Base-by-base conservation (phyloP, 2,113 vertebrate genomes). In the Notarius lentiginosus region DNA sequence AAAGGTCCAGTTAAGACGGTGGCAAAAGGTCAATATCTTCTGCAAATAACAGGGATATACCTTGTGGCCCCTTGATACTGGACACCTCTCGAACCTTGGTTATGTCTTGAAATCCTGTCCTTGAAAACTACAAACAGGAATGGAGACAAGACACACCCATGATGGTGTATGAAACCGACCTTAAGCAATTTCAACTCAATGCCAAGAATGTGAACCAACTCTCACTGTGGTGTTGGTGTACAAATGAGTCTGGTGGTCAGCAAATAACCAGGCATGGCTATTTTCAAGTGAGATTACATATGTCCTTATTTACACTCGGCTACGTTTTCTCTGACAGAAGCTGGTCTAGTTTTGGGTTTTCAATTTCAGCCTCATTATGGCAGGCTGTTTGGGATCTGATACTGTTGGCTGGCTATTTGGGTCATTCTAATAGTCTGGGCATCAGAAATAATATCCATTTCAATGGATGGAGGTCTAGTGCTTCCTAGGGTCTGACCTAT, bases 371-470 rank as follows among this genome's bases (percentile, higher is more conserved):
- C 53, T 87, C 68, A 85, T 87, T 82, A 81, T 76, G 82, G 51
- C 82, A 60, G 24, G 30, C 66, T 87, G 68, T 87, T 65, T 79
- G 17, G 70, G 75, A 34, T 73, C 61, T 85, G 86, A 87, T 87
- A 72, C 61, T 85, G 72, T 72, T 85, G 72, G 85, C 61, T 89
- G 86, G 34, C 47, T 86, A 87, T 87, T 84, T 83, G 73, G 79
- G 86, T 87, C 83, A 89, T 76, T 66, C 3, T 8, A 84, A 51
- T 20, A 79, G 11, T 53, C 65, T 85, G 66, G 72, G 84, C 60
- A 87, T 84, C 58, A 15, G 51, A 86, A 87, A 87, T 83, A 70
- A 87, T 87, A 85, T 79, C 83, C 55, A 63, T 89, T 84, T 87
- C n/a, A 68, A 18, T 41, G 51, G 70, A 79, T 63, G 18, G 27